Percentiles rank a stretch among this genome's conserved stretches.
These are phyloP conservation scores for Nettapus auritus DNA, from an alignment of 2,113 vertebrate species.

Conservation along the genomic window DNA sequence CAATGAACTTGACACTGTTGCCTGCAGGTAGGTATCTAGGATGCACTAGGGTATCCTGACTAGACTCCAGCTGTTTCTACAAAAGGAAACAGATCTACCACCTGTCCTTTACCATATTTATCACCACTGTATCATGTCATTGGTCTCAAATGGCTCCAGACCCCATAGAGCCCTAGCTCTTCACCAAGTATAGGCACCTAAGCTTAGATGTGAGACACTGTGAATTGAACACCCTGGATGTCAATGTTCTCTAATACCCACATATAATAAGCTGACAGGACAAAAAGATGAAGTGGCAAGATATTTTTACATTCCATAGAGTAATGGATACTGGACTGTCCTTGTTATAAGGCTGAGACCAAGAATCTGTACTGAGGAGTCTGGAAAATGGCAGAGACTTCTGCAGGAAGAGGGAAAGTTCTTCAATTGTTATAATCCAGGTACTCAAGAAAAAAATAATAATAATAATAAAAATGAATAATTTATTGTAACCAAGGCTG, in stretches of 20 bases:
- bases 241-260: not conserved
- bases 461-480: too few species aligned
- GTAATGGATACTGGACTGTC: not conserved
- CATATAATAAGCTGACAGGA: not conserved
- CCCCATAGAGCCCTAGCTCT: not conserved
- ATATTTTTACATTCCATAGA: constrained; percentile 3
- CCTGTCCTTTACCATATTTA: not conserved
- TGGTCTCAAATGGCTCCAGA: not conserved
- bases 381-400: not conserved
- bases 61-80: not conserved
- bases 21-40: not conserved
- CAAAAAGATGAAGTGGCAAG: constrained; percentile 19
- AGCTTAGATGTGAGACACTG: not conserved
- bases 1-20: not conserved
- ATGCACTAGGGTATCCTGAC: not conserved
- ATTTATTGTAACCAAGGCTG: constrained; percentile 3
- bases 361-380: not conserved
- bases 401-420: not conserved
- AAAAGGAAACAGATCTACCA: not conserved
- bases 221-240: not conserved
- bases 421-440: not conserved
- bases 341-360: not conserved
- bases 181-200: not conserved
- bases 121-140: not conserved
- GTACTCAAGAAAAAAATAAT: not conserved